phyloP scores from a whole-genome alignment of 2,888 invertebrate genomes.

The Cephus nigrinus region DNA sequence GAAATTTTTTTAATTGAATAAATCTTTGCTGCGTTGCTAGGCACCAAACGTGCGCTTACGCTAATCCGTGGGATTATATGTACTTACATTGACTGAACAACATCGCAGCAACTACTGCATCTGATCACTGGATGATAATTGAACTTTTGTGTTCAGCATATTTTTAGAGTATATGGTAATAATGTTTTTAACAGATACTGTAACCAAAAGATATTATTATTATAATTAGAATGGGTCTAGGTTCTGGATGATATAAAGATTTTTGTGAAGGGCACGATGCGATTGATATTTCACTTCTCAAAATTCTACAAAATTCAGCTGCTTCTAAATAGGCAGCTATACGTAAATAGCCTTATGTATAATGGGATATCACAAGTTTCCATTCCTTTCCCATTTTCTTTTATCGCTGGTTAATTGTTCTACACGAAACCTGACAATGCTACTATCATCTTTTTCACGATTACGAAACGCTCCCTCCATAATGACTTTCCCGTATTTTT shows the following conservation, averaged over 20 bases:
- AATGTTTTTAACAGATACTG: background rate
- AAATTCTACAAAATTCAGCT: background rate
- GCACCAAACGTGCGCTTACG: background rate
- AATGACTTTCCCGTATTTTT: background rate
- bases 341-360: background rate
- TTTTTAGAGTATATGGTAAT: background rate
- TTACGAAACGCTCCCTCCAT: background rate
- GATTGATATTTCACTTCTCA: background rate
- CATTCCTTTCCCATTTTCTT: background rate
- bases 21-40: background rate
- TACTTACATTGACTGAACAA: background rate
- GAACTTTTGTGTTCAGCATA: background rate
- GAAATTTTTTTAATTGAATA: slow-evolving; percentile 27
- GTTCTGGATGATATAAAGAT: background rate
- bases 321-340: background rate
- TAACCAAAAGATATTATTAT: background rate
- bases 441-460: background rate
- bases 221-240: background rate
- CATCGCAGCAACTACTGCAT: background rate
- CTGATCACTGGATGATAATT: background rate
- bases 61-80: background rate
- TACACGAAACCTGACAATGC: background rate
- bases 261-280: background rate
- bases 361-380: background rate
- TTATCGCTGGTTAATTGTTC: background rate